Conservation (phyloP, 2,888 invertebrate genomes). For the Rhabditoides inermis region DNA sequence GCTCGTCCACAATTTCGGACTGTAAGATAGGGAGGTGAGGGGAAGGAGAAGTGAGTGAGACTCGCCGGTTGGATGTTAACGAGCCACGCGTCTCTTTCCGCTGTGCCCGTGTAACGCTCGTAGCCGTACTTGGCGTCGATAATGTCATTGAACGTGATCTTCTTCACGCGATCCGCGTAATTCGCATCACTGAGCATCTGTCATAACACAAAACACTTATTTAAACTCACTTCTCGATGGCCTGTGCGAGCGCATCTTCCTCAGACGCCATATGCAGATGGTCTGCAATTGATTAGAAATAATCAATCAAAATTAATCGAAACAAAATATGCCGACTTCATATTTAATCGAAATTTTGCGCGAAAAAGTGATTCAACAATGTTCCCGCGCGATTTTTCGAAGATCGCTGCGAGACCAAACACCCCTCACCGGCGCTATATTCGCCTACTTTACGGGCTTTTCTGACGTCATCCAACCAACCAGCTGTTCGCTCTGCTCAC, state of each 20-base stretch:
- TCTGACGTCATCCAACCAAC: too few relatives aligned
- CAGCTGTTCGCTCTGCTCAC: too few relatives aligned
- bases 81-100: constrained; percentile 80
- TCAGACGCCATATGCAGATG: constrained; percentile 1
- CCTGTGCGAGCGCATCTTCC: constrained; percentile 28
- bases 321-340: too few relatives aligned
- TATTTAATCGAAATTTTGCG: too few relatives aligned
- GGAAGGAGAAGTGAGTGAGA: too few relatives aligned
- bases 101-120: constrained; percentile 70
- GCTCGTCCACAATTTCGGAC: constrained; percentile 86
- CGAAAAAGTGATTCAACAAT: too few relatives aligned
- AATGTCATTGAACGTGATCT: constrained; percentile 59
- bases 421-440: too few relatives aligned
- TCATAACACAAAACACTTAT: too few relatives aligned
- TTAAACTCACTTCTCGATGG: constrained; percentile 26
- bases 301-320: too few relatives aligned
- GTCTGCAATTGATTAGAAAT: background rate
- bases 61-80: constrained; percentile 91
- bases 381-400: too few relatives aligned
- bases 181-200: constrained; percentile 28
- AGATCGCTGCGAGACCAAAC: too few relatives aligned
- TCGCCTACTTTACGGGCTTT: too few relatives aligned
- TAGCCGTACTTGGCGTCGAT: constrained; percentile 92
- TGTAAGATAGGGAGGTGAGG: constrained; percentile 58
- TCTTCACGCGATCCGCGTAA: constrained; percentile 34